phyloP scores from a whole-genome alignment of 2,113 vertebrate genomes.

The Gopherus evgoodei region DNA sequence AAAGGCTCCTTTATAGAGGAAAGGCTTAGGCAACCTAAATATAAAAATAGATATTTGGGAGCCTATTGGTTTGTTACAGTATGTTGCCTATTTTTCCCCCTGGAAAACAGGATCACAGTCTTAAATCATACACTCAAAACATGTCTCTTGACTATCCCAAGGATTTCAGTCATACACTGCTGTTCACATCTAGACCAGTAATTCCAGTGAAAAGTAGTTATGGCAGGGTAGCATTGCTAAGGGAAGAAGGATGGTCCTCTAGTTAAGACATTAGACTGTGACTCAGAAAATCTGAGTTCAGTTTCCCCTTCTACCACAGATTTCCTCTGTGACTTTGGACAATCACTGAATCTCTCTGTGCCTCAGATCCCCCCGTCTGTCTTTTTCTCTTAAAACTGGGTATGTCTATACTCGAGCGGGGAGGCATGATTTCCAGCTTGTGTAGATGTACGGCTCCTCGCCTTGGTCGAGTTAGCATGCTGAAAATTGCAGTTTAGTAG shows the following conservation, averaged over 20 bases:
- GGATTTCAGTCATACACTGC: too few relatives aligned
- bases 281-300: background rate
- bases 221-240: rapidly evolving
- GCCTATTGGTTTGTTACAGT: too few relatives aligned
- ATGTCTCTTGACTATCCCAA: too few relatives aligned
- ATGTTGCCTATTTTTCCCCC: too few relatives aligned
- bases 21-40: too few relatives aligned
- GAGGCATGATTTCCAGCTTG: background rate
- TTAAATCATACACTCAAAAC: too few relatives aligned
- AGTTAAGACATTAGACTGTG: background rate
- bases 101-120: too few relatives aligned
- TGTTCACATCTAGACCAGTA: background rate
- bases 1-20: too few relatives aligned
- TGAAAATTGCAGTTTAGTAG: background rate
- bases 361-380: background rate
- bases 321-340: background rate
- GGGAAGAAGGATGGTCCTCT: background rate
- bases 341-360: background rate
- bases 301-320: background rate
- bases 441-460: background rate
- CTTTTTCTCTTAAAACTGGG: background rate
- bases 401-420: background rate
- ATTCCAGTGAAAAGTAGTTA: background rate
- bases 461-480: background rate
- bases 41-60: too few relatives aligned